Percentiles rank a stretch among this genome's conserved stretches.
These are phyloP conservation scores for Ctenodactylus gundi DNA, from an alignment of 2,113 vertebrate species.

Conservation along the genomic window DNA sequence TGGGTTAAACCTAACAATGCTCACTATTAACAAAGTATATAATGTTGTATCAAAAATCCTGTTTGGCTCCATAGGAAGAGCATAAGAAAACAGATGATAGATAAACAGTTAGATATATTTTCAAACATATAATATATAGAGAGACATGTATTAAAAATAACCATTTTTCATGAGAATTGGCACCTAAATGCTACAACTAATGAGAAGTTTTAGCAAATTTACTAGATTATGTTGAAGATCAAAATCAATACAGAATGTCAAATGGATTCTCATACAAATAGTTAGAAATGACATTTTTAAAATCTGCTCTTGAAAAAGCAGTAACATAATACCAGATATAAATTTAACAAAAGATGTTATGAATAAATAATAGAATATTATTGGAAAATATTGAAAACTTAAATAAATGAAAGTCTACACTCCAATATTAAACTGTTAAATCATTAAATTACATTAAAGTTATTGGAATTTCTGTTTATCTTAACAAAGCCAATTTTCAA, in stretches of 20 bases:
- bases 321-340: background rate
- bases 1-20: background rate
- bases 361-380: slow-evolving; percentile 40
- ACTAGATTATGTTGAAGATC: background rate
- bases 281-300: background rate
- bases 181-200: background rate
- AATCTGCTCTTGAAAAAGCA: background rate
- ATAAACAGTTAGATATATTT: background rate
- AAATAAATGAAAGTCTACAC: slow-evolving; percentile 31
- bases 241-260: background rate
- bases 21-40: background rate
- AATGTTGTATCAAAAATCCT: background rate
- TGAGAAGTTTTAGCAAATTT: background rate
- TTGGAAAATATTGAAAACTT: slow-evolving; percentile 46
- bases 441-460: slow-evolving; percentile 29
- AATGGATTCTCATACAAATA: background rate
- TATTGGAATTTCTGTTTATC: background rate
- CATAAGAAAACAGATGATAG: background rate
- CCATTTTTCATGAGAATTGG: background rate
- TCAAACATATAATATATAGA: background rate
- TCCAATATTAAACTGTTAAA: background rate
- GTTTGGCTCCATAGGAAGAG: background rate
- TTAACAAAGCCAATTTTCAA: slow-evolving; percentile 56
- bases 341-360: background rate
- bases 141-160: background rate